Conservation (phyloP, 2,888 invertebrate genomes). For the Cenopis cana region DNA sequence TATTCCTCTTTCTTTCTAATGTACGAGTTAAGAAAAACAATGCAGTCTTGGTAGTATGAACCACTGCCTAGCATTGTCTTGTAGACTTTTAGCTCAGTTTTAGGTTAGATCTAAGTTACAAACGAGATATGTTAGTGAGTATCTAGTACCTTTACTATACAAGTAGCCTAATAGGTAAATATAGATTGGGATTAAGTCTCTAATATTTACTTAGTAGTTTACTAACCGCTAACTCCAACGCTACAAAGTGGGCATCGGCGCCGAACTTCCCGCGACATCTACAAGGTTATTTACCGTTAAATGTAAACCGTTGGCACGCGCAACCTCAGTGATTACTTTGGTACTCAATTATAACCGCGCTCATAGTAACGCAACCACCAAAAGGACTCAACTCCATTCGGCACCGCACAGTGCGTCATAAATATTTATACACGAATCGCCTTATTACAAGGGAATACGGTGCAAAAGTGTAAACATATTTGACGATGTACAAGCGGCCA, state of each 20-base stretch:
- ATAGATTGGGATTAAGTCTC: background rate
- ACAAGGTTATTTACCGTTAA: constrained; percentile 6
- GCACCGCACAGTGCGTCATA: background rate
- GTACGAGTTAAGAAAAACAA: no score
- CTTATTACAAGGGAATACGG: background rate
- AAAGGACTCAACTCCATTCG: background rate
- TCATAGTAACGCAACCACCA: background rate
- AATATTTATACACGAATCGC: background rate
- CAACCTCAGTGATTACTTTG: background rate
- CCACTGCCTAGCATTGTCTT: no score
- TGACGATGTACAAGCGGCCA: background rate
- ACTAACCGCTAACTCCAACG: background rate
- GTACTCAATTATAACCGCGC: constrained; percentile 16
- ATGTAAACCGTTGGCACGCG: constrained; percentile 1
- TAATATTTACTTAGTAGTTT: background rate
- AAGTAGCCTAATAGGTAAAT: no score
- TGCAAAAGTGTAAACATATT: background rate
- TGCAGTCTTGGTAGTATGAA: no score
- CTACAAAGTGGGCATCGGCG: background rate
- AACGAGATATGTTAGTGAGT: no score
- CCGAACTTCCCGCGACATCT: background rate
- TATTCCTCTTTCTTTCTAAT: no score
- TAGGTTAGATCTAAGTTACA: no score
- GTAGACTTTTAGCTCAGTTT: no score
- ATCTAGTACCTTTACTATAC: no score